Conservation (phyloP, 64 coral and sea anemone species). For the Pachyseris speciosa region DNA sequence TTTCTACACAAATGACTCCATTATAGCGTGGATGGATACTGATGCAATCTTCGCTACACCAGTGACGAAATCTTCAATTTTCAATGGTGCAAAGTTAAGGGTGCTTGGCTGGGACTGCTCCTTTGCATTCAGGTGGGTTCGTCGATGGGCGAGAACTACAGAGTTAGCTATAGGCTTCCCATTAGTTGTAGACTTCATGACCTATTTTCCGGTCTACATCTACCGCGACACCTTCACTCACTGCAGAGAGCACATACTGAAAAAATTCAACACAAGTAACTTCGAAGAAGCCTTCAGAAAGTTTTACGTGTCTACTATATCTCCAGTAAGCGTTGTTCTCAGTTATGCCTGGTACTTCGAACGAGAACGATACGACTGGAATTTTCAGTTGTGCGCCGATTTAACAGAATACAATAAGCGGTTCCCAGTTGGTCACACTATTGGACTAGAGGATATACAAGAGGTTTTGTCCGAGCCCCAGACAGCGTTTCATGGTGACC, state of each 20-base stretch:
- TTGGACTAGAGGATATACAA: background rate
- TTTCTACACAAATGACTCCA: constrained; percentile 44
- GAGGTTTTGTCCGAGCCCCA: constrained; percentile 27
- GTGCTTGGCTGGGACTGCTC: constrained; percentile 18
- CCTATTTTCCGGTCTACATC: constrained; percentile 3
- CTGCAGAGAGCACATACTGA: constrained; percentile 58
- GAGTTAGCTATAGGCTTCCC: constrained; percentile 28
- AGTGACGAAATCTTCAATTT: constrained; percentile 31
- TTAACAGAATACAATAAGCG: constrained; percentile 34
- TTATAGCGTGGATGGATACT: constrained; percentile 57
- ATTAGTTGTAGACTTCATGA: constrained; percentile 25
- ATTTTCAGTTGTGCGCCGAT: constrained; percentile 31
- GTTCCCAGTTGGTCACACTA: constrained; percentile 12
- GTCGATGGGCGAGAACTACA: constrained; percentile 33
- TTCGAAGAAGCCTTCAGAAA: constrained; percentile 58
- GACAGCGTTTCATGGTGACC: constrained; percentile 15
- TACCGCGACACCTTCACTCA: constrained; percentile 16
- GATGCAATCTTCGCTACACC: constrained; percentile 50
- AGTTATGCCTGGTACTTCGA: constrained; percentile 74
- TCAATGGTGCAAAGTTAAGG: constrained; percentile 17
- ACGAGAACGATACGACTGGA: constrained; percentile 58
- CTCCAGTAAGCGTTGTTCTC: constrained; percentile 31
- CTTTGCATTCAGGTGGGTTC: background rate
- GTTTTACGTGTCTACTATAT: constrained; percentile 17
- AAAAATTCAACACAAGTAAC: constrained; percentile 25